Base-by-base conservation (phyloP, 1,140 invertebrate genomes). In the Microplitis mediator region DNA sequence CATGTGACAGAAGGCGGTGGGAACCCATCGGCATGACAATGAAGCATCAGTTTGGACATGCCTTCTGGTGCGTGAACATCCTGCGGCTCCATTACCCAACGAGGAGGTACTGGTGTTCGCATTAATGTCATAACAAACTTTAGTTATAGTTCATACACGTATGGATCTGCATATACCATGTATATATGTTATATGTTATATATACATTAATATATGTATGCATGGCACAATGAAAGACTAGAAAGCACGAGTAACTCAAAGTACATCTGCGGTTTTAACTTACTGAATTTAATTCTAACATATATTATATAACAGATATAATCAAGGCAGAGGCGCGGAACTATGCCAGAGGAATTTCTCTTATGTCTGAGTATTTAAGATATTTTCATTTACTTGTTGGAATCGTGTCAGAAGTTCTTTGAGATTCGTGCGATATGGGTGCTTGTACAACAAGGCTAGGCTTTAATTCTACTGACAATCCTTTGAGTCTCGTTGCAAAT, bases 1-100 rank as follows among this genome's bases (percentile, higher is more conserved):
- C 97, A 98, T 5, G 93, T 93, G 14, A 97, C 93, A 1, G 89
- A 90, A 0, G 97, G 96, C 64, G 92, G 91, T 0, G 97, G 97
- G 80, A 96, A 96, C 1, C 97, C 97, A 69, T 94, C 92, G 0
- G 96, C 95, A 85, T 96, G 94, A 79, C 97, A 98, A 81, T 97
- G 93, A 1, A 98, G 86, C 4, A 91, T 91, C 13, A 96, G 91
- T 56, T 81, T 78, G 75, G 93, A 92, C 80, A 95, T 91, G 1
- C 94, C 94, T 4, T 95, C 92, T 3, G 95, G 93, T 3, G 95
- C 95, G 74, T 92, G 95, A 4, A 93, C 91, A 80, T 98, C 95
- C 76, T 91, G 89, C 0, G 96, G 97, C 81, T 97, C 95, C 72
- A 95, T 88, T 2, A 95, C 91, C 97, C 97, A 98, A 79, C 93